Evolutionary conservation across 1,140 invertebrate species (phyloP), one percentile per base, ranked within the genome.

Genomic region (Cyphomyrmex costatus): DNA sequence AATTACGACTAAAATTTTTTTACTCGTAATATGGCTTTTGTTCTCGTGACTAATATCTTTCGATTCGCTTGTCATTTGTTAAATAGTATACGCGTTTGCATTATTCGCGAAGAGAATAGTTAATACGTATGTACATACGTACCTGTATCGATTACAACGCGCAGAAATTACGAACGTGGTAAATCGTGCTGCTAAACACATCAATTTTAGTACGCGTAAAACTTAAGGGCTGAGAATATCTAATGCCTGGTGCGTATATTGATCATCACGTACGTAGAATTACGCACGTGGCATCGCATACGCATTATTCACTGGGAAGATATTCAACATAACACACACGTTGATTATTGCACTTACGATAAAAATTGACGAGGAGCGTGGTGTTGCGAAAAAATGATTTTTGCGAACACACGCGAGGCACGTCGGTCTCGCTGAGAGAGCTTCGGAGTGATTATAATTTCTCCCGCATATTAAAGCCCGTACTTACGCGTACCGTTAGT

Each of bases 401-500:
- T 65, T 63, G 70, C 78, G 68, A 85, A 53, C 74, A 70, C 74
- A 76, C 74, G 66, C 56, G 77, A 82, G 71, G 58, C 85, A 33
- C 66, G 53, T 56, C 79, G 65, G n/a, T 73, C 79, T 76, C 79
- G 74, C 33, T 49, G 65, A 42, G 65, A 42, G 65, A 36, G 46
- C 66, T 60, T 61, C 58, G 65, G 46, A 53, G 60, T 58, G 88
- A 90, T 87, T 90, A 90, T 90, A 86, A 88, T 88, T 88, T 90
- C 86, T 87, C 86, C 16, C 33, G 73, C 65, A 77, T 83, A 90
- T 90, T 88, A 88, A 90, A 90, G 89, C 71, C 83, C 83, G 83
- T 90, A 90, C 86, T 90, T 90, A 90, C 80, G 73, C 83, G 78
- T 88, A 86, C 88, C 89, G 88, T 90, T 90, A 90, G 65, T 90